Base-by-base conservation (phyloP, 2,113 vertebrate genomes). In the Ceratotherium simum region DNA sequence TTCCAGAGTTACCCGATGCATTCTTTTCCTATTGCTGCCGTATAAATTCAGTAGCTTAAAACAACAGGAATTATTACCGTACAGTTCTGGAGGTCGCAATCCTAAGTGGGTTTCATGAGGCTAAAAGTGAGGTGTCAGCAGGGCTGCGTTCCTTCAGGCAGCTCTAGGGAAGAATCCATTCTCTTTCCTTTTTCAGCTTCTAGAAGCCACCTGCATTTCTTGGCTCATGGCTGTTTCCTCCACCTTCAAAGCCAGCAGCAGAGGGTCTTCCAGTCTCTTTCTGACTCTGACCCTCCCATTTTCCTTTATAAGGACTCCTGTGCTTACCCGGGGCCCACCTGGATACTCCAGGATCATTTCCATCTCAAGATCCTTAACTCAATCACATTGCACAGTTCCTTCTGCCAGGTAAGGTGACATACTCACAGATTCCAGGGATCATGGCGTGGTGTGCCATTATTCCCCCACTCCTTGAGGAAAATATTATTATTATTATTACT, bases 11-110 rank as follows among this genome's bases (percentile, higher is more conserved):
- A 33, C n/a, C 54, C 36, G n/a, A 13, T 67, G 21, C 51, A 42
- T 87, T 64, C 42, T 17, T 82, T 79, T 92, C 67, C 42, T 76
- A 12, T 51, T 62, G 27, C 87, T 92, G n/a, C 72, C 65, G 14
- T 80, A 62, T 51, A 58, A 69, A 33, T 36, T 70, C n/a, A 27
- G n/a, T 46, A 67, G 18, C n/a, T 81, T 92, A 96, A 96, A 87
- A 67, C 31, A 91, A 14, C 20, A 54, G n/a, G 62, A 8, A 58
- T 27, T 65, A 42, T 67, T 39, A 80, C 56, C n/a, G 36, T 84
- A 31, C 5, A 73, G 3, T 62, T 62, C 86, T 54, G 2, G 54
- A 91, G 21, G 25, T 76, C 60, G 60, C 91, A 83, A 58, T 69
- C 75, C 73, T 75, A n/a, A 72, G 23, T 81, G 58, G 42, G 42